Conservation (phyloP, 2,113 vertebrate genomes). For the Crocuta crocuta region DNA sequence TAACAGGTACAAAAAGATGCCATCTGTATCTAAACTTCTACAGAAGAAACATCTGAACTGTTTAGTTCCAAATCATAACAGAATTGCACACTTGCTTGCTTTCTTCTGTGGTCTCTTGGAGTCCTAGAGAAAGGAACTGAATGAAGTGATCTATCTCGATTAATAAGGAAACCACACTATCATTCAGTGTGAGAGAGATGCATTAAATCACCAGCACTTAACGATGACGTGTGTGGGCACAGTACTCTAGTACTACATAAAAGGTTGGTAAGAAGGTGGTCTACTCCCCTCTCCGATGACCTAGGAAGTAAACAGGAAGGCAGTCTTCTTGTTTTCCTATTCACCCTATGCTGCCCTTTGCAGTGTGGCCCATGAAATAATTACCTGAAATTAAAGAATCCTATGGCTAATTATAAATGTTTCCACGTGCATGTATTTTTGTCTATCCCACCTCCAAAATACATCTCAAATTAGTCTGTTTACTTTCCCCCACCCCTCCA, state of each 20-base stretch:
- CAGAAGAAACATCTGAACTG: neutral
- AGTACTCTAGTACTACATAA: neutral
- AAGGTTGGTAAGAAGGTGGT: neutral
- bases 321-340: neutral
- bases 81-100: neutral
- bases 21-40: neutral
- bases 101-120: conserved; percentile 15
- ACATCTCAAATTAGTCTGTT: neutral
- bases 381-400: conserved; percentile 2
- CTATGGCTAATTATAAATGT: neutral
- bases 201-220: neutral
- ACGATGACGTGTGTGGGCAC: neutral
- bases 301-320: neutral
- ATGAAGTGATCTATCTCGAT: neutral
- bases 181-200: neutral
- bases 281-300: neutral
- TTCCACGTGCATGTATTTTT: neutral
- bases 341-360: neutral
- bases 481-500: neutral
- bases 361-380: neutral
- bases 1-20: neutral
- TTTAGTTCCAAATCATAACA: conserved; percentile 11
- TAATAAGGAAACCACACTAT: conserved; percentile 7
- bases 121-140: conserved; percentile 7
- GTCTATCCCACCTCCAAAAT: neutral